Conservation (phyloP, 2,113 vertebrate species). For the Psittacara wagleri region DNA sequence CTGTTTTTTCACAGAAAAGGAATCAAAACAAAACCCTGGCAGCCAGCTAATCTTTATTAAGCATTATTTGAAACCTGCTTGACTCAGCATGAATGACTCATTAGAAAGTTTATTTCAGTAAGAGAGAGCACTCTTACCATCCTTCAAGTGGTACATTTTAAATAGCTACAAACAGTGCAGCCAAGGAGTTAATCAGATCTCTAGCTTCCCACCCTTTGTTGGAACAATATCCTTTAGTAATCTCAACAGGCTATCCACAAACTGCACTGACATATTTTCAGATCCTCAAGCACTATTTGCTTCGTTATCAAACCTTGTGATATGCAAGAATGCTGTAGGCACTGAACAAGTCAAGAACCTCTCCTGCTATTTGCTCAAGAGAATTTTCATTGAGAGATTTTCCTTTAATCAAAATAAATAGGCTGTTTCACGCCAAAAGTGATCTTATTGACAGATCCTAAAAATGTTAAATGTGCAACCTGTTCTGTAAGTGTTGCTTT, state of each 20-base stretch:
- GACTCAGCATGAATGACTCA: not conserved
- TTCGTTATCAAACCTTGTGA: conserved; percentile 1
- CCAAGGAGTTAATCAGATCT: not conserved
- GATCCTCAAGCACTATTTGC: not conserved
- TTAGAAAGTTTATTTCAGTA: conserved; percentile 7
- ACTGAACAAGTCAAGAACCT: conserved; percentile 31
- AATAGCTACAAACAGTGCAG: not conserved
- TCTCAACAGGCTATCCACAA: not conserved
- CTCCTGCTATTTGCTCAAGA: conserved; percentile 4
- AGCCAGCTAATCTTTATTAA: not conserved
- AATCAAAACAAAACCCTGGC: not conserved
- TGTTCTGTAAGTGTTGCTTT: conserved; percentile 60
- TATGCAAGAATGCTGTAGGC: not conserved
- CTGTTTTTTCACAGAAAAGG: not conserved
- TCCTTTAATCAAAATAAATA: conserved; percentile 75
- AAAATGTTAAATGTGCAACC: conserved; percentile 76
- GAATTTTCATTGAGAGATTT: conserved; percentile 53
- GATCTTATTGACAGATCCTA: conserved; percentile 72
- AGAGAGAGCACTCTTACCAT: not conserved
- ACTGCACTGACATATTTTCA: not conserved
- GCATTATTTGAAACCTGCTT: not conserved
- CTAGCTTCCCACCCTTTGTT: not conserved
- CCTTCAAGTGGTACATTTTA: not conserved
- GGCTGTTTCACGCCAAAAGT: conserved; percentile 55
- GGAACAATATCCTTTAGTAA: not conserved